Conservation (phyloP, 2,113 vertebrate genomes). For the Cyanistes caeruleus region DNA sequence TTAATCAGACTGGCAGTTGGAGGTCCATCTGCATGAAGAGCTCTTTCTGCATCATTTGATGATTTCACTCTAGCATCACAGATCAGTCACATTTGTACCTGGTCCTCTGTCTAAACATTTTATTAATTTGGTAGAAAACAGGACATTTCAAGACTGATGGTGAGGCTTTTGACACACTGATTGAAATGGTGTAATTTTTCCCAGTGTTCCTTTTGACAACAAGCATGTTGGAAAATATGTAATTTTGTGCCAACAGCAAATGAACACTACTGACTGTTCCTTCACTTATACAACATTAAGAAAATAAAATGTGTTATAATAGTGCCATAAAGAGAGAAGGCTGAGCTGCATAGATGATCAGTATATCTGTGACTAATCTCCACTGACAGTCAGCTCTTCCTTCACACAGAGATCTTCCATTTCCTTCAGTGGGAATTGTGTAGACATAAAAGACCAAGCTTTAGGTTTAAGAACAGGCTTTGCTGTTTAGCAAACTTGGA, state of each 20-base stretch:
- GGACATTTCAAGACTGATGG: not conserved
- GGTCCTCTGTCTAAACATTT: not conserved
- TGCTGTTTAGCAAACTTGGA: not conserved
- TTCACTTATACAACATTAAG: not conserved
- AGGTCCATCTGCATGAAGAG: not conserved
- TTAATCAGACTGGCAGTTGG: not conserved
- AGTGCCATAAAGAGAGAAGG: not conserved
- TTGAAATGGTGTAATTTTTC: not conserved
- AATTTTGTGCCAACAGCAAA: not conserved
- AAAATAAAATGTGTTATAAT: not conserved
- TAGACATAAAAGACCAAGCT: not conserved
- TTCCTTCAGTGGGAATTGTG: not conserved
- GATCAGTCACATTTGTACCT: not conserved
- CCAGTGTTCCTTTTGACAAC: not conserved
- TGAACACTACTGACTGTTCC: not conserved
- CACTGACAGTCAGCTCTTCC: not conserved
- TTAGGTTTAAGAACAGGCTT: too few relatives aligned
- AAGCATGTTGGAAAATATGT: not conserved
- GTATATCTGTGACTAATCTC: not conserved
- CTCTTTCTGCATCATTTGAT: not conserved
- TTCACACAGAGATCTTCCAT: not conserved
- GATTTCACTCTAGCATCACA: not conserved
- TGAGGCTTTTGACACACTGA: not conserved
- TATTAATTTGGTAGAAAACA: not conserved
- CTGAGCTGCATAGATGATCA: not conserved